A percentile compares a stretch with the other conserved stretches of the same genome.
Evolutionary conservation across 2,888 invertebrate species (phyloP).

Genomic region (Clepsis dumicolana): DNA sequence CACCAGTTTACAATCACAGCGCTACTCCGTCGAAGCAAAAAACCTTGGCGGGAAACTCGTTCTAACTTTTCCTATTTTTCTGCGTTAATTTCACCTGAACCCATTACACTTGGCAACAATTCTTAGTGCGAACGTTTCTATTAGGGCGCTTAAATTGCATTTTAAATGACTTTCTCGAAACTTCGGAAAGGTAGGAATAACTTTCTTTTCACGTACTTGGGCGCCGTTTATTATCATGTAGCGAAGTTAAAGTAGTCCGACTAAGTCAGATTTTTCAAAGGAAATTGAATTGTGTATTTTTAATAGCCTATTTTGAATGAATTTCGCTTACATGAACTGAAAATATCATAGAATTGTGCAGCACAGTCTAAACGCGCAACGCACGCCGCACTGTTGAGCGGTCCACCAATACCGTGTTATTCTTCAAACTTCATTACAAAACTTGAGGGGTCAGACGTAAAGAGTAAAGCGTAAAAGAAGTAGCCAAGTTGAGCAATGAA

Average conservation of each 20-base stretch:
- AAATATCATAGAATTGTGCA: not conserved
- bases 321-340: too few species aligned
- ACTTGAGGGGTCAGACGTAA: constrained; percentile 59
- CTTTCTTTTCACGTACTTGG: constrained; percentile 34
- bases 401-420: not conserved
- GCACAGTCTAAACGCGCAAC: not conserved
- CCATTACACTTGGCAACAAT: constrained; percentile 86
- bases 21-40: constrained; percentile 80
- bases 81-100: constrained; percentile 85
- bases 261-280: not conserved
- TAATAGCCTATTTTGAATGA: not conserved
- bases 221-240: constrained; percentile 37
- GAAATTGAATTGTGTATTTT: not conserved
- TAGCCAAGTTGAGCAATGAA: constrained; percentile 82
- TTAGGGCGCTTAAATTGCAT: constrained; percentile 82
- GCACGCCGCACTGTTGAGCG: not conserved
- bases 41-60: constrained; percentile 82
- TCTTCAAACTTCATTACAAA: constrained; percentile 49
- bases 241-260: constrained; percentile 1
- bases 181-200: constrained; percentile 50
- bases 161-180: constrained; percentile 74
- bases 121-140: constrained; percentile 63
- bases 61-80: constrained; percentile 87
- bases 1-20: constrained; percentile 85
- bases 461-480: constrained; percentile 64